phyloP scores from a whole-genome alignment of 2,797 vertebrate genomes.

The Sebastes minor region DNA sequence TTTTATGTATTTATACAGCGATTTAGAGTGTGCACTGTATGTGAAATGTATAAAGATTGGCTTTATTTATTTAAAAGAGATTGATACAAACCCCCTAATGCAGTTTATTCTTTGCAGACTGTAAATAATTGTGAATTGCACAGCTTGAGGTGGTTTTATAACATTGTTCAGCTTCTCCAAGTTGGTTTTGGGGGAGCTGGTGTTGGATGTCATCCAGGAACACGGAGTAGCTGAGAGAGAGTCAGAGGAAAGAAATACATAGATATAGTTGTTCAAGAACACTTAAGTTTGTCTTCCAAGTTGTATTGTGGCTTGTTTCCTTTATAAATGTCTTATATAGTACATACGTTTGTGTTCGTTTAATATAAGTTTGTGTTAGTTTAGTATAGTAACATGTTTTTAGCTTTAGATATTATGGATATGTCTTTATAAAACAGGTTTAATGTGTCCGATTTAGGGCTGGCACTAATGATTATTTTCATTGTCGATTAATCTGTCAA shows the following conservation, averaged over 20 bases:
- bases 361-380: background rate
- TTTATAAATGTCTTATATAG: background rate
- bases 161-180: background rate
- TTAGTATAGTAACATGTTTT: too few species aligned
- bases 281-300: background rate
- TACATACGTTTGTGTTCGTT: background rate
- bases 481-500: accelerated
- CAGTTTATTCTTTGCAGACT: background rate
- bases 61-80: background rate
- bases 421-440: background rate
- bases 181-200: background rate
- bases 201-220: conserved; percentile 6
- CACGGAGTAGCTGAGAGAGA: background rate
- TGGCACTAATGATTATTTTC: too few species aligned
- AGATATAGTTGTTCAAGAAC: background rate
- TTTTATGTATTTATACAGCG: background rate
- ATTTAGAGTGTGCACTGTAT: background rate
- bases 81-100: background rate
- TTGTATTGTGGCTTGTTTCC: background rate
- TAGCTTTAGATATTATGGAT: background rate
- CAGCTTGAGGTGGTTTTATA: conserved; percentile 3
- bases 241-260: background rate
- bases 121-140: conserved; percentile 7
- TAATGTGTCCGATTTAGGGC: background rate
- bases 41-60: background rate